Evolutionary conservation across 2,113 vertebrate genomes (phyloP), one percentile per base, ranked within the genome.

Genomic region (Saguinus midas): DNA sequence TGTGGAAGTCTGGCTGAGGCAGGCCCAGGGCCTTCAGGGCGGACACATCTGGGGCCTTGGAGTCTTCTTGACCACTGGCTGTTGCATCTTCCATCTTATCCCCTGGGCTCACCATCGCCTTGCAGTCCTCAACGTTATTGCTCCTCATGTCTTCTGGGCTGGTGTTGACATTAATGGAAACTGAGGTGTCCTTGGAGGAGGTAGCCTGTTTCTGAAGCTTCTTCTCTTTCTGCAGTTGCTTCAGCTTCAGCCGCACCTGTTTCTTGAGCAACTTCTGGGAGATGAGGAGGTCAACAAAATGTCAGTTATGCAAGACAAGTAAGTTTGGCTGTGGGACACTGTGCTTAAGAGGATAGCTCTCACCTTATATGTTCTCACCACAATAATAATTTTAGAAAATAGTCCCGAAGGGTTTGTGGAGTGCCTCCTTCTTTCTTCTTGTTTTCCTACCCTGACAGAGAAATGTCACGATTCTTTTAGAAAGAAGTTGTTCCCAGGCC

Each of bases 1-100:
- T 96, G 0, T 98, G 97, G 94, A 99, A 99, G 79, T 97, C 25
- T 0, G 98, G 93, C 96, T 97, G 91, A 93, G 98, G 97, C 97
- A 98, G 90, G 32, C 98, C 98, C 96, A 99, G 94, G 64, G 78
- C 17, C 48, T 35, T 97, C 91, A 99, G 95, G 0, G 96, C 98
- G 86, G 96, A 57, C 29, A 84, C 8, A 0, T 18, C 61, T 1
- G 66, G 80, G 35, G 93, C 72, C 57, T 97, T 89, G 57, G 58
- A 57, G 8, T 68, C 79, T 3, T 92, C 3, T 45, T 92, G 1
- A 9, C 89, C 4, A 2, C 96, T 92, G 0, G 96, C 78, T 57
- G 97, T 96, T 0, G 68, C 6, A 3, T 86, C 16, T 0, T 95
- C 88, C 0, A 79, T 90, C 4, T 91, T 96, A 0, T 95, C 96